These are phyloP conservation scores for Erebia epiphron DNA, from an alignment of 2,888 invertebrate species.

Conservation along the genomic window DNA sequence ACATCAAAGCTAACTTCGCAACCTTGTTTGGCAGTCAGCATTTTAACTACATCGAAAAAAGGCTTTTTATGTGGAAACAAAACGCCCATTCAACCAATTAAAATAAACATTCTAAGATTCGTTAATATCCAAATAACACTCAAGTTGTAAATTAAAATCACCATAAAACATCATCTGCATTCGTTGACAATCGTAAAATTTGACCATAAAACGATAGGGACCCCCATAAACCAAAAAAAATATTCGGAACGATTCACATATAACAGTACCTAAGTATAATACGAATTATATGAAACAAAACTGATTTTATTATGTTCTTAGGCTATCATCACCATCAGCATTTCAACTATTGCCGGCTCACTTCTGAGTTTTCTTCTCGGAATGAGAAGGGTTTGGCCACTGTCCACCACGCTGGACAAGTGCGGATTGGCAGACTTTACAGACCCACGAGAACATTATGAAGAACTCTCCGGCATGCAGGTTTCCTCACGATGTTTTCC, in stretches of 20 bases:
- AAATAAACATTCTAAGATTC: constrained; percentile 7
- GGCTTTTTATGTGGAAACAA: neutral
- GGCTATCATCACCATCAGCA: no score
- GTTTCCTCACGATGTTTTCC: no score
- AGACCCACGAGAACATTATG: no score
- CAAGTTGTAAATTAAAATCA: constrained; percentile 8
- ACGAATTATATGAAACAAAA: neutral
- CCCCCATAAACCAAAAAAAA: constrained; percentile 31
- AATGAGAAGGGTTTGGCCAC: no score
- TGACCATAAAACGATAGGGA: constrained; percentile 37
- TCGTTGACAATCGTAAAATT: constrained; percentile 36
- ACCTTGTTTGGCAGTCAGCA: no score
- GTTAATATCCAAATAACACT: constrained; percentile 12
- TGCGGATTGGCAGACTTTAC: no score
- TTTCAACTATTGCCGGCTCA: no score
- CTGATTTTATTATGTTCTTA: neutral
- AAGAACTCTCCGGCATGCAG: no score
- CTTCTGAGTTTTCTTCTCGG: no score
- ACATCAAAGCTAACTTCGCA: no score
- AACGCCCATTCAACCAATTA: constrained; percentile 1
- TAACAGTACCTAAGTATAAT: neutral
- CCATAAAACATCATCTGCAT: constrained; percentile 27
- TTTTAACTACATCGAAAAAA: no score
- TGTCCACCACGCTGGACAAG: no score
- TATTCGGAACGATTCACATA: neutral